Conservation (phyloP, 2,113 vertebrate species). For the Corvus moneduloides region DNA sequence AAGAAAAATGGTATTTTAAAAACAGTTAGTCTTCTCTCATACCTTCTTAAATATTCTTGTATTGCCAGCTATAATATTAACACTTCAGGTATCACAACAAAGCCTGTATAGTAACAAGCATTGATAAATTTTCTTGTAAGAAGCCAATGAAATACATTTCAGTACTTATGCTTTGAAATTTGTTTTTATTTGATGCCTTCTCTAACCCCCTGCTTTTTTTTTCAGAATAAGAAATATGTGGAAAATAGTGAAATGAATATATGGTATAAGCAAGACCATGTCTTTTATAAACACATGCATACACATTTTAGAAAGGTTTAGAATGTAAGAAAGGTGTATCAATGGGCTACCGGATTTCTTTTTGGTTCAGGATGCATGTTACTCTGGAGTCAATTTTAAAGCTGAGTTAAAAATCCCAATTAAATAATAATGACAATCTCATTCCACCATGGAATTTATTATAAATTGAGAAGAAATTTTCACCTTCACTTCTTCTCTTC, state of each 20-base stretch:
- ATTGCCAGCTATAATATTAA: not conserved
- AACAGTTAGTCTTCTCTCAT: not conserved
- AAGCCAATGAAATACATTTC: not conserved
- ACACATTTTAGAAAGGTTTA: not conserved
- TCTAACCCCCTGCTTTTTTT: not conserved
- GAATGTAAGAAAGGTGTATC: not conserved
- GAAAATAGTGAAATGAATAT: not conserved
- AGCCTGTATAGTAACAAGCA: not conserved
- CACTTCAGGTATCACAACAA: not conserved
- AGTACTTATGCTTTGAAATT: not conserved
- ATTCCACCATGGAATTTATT: not conserved
- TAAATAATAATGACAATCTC: not conserved
- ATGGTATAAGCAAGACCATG: not conserved
- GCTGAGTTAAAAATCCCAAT: not conserved
- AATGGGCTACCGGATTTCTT: not conserved
- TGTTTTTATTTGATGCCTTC: not conserved
- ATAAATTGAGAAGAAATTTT: not conserved
- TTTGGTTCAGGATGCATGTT: not conserved
- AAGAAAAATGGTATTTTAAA: not conserved
- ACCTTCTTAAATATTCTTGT: not conserved
- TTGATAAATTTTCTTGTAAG: conserved; percentile 32
- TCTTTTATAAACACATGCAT: not conserved
- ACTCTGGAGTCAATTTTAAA: not conserved
- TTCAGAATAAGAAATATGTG: not conserved
- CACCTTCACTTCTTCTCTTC: not conserved